Conservation (phyloP, 2,113 vertebrate species). For the Tetraodon nigroviridis region DNA sequence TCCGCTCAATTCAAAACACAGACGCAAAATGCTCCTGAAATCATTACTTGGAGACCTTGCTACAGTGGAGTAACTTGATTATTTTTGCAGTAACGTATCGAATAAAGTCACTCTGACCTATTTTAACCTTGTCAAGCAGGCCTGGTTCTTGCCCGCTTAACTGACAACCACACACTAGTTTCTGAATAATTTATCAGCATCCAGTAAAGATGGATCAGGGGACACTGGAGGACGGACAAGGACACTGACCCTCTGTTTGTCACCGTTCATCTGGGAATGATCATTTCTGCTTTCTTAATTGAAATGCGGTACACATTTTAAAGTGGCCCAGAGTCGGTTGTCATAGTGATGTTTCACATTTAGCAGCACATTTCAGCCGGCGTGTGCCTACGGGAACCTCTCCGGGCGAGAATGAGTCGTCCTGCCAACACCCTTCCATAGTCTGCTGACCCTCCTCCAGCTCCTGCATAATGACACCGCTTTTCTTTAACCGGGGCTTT, state of each 20-base stretch:
- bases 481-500: neutral
- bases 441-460: constrained; percentile 2
- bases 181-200: constrained; percentile 51
- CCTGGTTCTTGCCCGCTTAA: constrained; percentile 17
- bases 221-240: constrained; percentile 29
- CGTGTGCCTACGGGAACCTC: neutral
- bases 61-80: neutral
- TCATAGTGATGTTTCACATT: constrained; percentile 11
- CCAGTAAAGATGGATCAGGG: constrained; percentile 8
- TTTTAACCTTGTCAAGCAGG: constrained; percentile 19
- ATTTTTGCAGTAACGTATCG: neutral
- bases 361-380: neutral
- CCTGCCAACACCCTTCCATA: neutral
- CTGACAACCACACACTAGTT: constrained; percentile 32
- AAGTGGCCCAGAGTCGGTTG: constrained; percentile 2
- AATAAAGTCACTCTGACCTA: neutral
- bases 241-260: constrained; percentile 2
- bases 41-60: neutral
- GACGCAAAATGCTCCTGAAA: too few species aligned
- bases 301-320: neutral
- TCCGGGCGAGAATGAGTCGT: neutral
- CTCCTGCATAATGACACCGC: neutral
- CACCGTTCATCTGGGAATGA: neutral
- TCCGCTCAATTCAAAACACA: neutral
- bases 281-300: neutral